These are phyloP conservation scores for Gyps fulvus DNA, from an alignment of 2,113 vertebrate species.

Conservation along the genomic window DNA sequence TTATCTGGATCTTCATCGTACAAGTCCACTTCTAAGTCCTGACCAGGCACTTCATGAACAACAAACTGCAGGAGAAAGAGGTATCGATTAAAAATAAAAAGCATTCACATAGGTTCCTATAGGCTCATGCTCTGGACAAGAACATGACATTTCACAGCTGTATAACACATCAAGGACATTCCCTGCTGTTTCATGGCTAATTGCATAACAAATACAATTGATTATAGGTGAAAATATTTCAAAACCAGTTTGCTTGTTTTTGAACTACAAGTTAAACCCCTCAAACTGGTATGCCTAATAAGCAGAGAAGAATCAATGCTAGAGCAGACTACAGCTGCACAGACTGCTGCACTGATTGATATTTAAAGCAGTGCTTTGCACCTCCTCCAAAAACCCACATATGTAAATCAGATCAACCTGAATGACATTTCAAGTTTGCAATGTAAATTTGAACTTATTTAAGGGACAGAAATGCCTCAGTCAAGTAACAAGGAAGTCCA, in stretches of 20 bases:
- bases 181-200: background rate
- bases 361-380: constrained; percentile 23
- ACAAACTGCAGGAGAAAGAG: constrained; percentile 79
- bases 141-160: background rate
- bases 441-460: background rate
- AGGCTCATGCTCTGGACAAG: background rate
- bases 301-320: background rate
- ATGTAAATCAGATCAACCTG: constrained; percentile 20
- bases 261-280: background rate
- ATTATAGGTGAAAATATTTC: background rate
- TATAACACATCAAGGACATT: background rate
- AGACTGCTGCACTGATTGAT: background rate
- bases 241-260: background rate
- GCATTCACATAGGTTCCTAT: background rate
- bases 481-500: background rate
- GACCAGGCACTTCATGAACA: constrained; percentile 92
- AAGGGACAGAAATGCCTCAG: background rate
- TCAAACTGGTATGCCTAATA: background rate
- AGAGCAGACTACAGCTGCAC: background rate
- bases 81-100: background rate
- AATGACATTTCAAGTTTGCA: background rate
- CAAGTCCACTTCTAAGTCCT: constrained; percentile 91
- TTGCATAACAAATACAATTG: background rate
- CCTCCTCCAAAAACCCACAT: constrained; percentile 39
- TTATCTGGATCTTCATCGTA: constrained; percentile 92